A percentile compares a stretch with the other conserved stretches of the same genome.
Evolutionary conservation across 2,888 invertebrate genomes (phyloP).

Genomic region (Amphimallon solstitiale): DNA sequence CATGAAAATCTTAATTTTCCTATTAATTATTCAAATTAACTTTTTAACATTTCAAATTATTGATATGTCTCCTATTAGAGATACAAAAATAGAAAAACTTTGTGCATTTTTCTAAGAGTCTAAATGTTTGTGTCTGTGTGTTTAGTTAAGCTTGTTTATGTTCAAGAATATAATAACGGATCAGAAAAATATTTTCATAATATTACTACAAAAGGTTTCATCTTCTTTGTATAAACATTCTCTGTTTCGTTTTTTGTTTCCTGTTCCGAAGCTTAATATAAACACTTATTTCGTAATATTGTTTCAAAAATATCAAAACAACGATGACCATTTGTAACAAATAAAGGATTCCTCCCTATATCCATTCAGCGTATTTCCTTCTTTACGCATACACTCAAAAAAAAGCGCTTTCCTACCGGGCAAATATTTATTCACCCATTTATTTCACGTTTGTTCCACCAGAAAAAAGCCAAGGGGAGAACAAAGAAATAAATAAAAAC

Average conservation of each 20-base stretch:
- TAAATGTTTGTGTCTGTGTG: no score
- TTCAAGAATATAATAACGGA: not conserved
- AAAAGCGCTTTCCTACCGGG: not conserved
- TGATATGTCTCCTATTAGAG: no score
- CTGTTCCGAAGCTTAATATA: constrained; percentile 5
- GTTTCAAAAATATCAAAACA: constrained; percentile 3
- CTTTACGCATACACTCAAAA: not conserved
- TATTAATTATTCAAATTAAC: no score
- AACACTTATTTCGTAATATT: constrained; percentile 15
- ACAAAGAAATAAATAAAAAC: constrained; percentile 11
- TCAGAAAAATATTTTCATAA: constrained; percentile 1
- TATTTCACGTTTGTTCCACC: constrained; percentile 28
- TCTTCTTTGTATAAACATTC: not conserved
- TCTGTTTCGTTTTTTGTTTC: constrained; percentile 2
- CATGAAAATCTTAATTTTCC: no score
- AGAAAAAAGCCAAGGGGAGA: not conserved
- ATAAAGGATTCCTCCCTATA: constrained; percentile 2
- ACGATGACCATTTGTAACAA: constrained; percentile 24
- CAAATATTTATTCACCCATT: constrained; percentile 36
- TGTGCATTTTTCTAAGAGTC: no score
- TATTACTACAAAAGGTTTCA: constrained; percentile 2
- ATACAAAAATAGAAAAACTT: no score
- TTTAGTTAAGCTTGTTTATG: no score
- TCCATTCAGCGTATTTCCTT: not conserved
- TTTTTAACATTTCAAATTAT: no score